Evolutionary conservation across 2,113 vertebrate species (phyloP).

Genomic region (Ahaetulla prasina): DNA sequence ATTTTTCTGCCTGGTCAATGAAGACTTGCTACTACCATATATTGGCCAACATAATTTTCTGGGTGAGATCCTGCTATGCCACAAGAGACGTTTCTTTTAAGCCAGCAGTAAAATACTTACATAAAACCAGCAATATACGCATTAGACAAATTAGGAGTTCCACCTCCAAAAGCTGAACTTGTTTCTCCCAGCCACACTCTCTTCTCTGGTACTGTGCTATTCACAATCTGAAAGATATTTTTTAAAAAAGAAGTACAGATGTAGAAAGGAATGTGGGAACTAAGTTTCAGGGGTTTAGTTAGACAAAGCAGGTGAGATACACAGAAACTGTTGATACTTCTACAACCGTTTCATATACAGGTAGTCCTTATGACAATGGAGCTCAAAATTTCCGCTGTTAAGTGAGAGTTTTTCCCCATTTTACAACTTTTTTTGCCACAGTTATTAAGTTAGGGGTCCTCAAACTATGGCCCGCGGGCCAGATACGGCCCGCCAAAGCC

Average conservation of each 20-base stretch:
- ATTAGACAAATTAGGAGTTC: constrained; percentile 82
- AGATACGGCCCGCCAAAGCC: too few relatives aligned
- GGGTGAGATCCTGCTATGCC: background rate
- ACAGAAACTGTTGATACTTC: too few relatives aligned
- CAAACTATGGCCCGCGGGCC: too few relatives aligned
- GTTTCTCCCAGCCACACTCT: constrained; percentile 94
- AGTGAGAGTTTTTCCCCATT: too few relatives aligned
- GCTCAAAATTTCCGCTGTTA: too few relatives aligned
- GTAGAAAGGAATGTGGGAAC: fast-evolving
- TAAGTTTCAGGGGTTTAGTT: background rate
- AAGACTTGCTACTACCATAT: background rate
- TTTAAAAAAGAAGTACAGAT: background rate
- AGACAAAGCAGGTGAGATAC: background rate
- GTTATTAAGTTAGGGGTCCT: too few relatives aligned
- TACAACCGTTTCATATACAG: background rate
- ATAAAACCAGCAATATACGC: constrained; percentile 89
- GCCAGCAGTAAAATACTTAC: constrained; percentile 69
- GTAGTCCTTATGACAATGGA: too few relatives aligned
- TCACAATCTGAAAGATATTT: constrained; percentile 61
- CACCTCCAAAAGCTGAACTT: constrained; percentile 90
- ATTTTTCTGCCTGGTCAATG: background rate
- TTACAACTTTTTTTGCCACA: too few relatives aligned
- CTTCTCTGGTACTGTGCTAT: constrained; percentile 69
- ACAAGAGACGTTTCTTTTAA: background rate
- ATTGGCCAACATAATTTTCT: background rate